Evolutionary conservation across 92 coral and sea anemone species (phyloP), one percentile per base, ranked within the genome.

Genomic region (Palythoa heliodiscus): DNA sequence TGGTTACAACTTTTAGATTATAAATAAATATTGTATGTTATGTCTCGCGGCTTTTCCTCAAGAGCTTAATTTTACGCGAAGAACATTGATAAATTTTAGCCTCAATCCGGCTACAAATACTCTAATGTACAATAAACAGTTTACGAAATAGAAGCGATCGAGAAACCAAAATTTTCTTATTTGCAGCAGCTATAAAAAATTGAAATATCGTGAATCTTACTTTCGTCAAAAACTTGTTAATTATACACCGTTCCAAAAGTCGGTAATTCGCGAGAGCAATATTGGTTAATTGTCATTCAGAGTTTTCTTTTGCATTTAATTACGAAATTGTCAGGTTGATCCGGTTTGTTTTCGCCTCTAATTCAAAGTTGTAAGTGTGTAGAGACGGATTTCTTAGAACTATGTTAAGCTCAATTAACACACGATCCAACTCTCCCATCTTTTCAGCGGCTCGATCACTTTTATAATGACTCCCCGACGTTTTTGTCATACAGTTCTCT

Each of bases 41-140:
- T 80, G 84, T 80, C 84, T 80, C 39, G 84, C 84, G 84, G 84
- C 84, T 66, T 80, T 80, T 67, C 61, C 73, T 67, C 73, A 64
- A 80, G 48, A 66, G 35, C 84, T 79, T 80, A 80, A 47, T 66
- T 80, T 52, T 23, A 66, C 61, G 58, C 60, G 7, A 40, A 29
- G 47, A 52, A 57, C 2, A 60, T 80, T 64, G 60, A 48, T 67
- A 80, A 80, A 80, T 35, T 37, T 52, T 20, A 22, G 54, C 14
- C 39, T n/a, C 13, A 66, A 35, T 25, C 73, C 47, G 73, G 12
- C 54, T 14, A 40, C 74, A 43, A 48, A 63, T 66, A 40, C 40
- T 79, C 58, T 58, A 61, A 2, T 19, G 40, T 22, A 54, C 43
- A n/a, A 20, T 43, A 79, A 68, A 66, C 73, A n/a, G 73, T 64